phyloP scores from a whole-genome alignment of 2,888 invertebrate species.

The Crepidodera aurea region DNA sequence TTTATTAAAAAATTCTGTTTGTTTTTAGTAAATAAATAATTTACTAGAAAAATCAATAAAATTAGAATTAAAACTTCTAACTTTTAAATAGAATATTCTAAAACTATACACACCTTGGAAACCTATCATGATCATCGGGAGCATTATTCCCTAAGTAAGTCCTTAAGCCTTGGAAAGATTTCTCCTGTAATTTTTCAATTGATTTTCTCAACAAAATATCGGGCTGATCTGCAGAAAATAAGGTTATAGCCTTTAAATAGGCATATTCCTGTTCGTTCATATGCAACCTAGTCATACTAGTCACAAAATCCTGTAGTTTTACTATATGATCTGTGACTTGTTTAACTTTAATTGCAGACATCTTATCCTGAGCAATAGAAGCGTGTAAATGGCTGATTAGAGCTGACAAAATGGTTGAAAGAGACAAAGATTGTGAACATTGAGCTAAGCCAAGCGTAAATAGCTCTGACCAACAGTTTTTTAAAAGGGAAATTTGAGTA shows the following conservation, averaged over 20 bases:
- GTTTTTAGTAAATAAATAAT: background rate
- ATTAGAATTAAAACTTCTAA: too few relatives aligned
- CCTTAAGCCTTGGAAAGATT: constrained; percentile 68
- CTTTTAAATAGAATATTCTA: too few relatives aligned
- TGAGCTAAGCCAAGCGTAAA: constrained; percentile 91
- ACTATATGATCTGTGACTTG: constrained; percentile 79
- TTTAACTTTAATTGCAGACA: constrained; percentile 77
- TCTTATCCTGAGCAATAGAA: constrained; percentile 77
- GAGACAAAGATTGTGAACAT: constrained; percentile 79
- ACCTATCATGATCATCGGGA: constrained; percentile 65
- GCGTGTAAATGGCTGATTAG: constrained; percentile 82
- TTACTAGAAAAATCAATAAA: constrained; percentile 35
- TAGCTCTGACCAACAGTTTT: constrained; percentile 91
- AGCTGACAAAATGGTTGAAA: constrained; percentile 83
- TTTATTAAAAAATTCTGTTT: too few relatives aligned
- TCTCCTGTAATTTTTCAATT: constrained; percentile 69
- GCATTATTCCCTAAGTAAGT: constrained; percentile 61
- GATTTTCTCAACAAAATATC: constrained; percentile 63
- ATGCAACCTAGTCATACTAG: constrained; percentile 75
- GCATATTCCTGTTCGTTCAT: constrained; percentile 88
- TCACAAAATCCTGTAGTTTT: constrained; percentile 83
- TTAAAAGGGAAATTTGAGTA: constrained; percentile 82
- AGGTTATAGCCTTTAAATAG: constrained; percentile 82
- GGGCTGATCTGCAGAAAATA: constrained; percentile 67
- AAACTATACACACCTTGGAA: constrained; percentile 66